These are phyloP conservation scores for Leucoptera coffeella DNA, from an alignment of 2,888 invertebrate species.

Conservation along the genomic window DNA sequence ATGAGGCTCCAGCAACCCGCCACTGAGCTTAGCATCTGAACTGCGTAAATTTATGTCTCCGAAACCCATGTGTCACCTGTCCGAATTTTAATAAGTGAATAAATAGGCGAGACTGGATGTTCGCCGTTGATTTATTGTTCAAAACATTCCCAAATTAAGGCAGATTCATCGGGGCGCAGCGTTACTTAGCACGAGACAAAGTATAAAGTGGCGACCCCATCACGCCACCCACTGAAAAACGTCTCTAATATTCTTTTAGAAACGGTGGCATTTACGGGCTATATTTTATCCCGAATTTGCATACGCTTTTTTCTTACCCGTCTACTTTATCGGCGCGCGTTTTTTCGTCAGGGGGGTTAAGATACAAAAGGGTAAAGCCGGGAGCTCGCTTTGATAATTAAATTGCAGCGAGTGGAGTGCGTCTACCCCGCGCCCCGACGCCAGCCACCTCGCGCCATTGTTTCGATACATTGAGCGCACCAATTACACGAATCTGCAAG, in stretches of 20 bases:
- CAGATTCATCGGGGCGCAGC: slow-evolving; percentile 38
- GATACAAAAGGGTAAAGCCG: slow-evolving; percentile 55
- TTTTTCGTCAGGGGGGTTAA: slow-evolving; percentile 51
- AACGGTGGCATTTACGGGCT: slow-evolving; percentile 58
- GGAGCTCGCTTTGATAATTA: slow-evolving; percentile 42
- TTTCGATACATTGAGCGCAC: slow-evolving; percentile 22
- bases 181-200: slow-evolving; percentile 48
- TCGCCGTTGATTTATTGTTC: slow-evolving; percentile 33
- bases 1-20: too few relatives aligned
- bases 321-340: slow-evolving; percentile 51
- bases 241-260: slow-evolving; percentile 57
- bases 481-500: slow-evolving; percentile 25
- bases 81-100: slow-evolving; percentile 1
- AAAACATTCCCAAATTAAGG: slow-evolving; percentile 46
- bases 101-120: slow-evolving; percentile 8
- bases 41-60: too few relatives aligned
- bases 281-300: slow-evolving; percentile 57
- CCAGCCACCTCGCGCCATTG: slow-evolving; percentile 11
- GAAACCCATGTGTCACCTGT: slow-evolving; percentile 1
- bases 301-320: slow-evolving; percentile 54
- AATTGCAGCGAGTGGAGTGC: slow-evolving; percentile 27
- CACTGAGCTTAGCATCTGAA: too few relatives aligned
- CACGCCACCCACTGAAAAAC: slow-evolving; percentile 55
- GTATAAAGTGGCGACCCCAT: slow-evolving; percentile 47
- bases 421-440: slow-evolving; percentile 3